A percentile compares a stretch with the other conserved stretches of the same genome.
Conservation (phyloP, 2,113 vertebrate genomes). For the Perca fluviatilis region DNA sequence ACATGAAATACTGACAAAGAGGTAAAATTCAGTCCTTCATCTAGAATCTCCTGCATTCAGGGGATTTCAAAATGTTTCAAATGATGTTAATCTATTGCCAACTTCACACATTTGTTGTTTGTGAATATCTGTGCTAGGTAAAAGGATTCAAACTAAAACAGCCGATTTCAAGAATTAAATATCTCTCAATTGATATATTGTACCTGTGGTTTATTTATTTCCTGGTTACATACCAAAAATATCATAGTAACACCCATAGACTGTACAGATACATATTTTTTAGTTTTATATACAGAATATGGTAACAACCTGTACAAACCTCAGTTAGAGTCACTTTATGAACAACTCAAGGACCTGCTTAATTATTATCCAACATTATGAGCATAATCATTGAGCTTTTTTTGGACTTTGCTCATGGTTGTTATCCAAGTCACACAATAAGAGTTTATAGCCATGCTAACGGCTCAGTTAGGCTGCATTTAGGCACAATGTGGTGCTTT, state of each 20-base stretch:
- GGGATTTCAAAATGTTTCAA: neutral
- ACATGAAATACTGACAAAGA: neutral
- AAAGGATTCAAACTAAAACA: neutral
- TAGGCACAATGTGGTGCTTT: neutral
- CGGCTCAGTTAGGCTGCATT: neutral
- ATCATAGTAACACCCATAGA: neutral
- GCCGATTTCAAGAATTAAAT: neutral
- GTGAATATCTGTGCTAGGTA: neutral
- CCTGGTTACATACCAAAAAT: neutral
- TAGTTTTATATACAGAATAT: too few relatives aligned
- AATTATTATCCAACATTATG: neutral
- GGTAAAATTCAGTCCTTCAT: neutral
- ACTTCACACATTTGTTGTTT: neutral
- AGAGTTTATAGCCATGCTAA: neutral
- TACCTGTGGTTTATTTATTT: neutral
- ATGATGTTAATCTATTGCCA: neutral
- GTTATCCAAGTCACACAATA: neutral
- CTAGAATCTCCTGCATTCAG: neutral
- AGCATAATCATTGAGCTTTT: neutral
- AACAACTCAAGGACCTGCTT: neutral
- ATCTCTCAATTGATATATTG: neutral
- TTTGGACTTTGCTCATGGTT: constrained; percentile 14
- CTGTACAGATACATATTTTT: too few relatives aligned
- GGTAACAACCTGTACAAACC: neutral
- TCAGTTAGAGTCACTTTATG: neutral